Evolutionary conservation across 2,113 vertebrate genomes (phyloP).

Genomic region (Pleuronectes platessa): DNA sequence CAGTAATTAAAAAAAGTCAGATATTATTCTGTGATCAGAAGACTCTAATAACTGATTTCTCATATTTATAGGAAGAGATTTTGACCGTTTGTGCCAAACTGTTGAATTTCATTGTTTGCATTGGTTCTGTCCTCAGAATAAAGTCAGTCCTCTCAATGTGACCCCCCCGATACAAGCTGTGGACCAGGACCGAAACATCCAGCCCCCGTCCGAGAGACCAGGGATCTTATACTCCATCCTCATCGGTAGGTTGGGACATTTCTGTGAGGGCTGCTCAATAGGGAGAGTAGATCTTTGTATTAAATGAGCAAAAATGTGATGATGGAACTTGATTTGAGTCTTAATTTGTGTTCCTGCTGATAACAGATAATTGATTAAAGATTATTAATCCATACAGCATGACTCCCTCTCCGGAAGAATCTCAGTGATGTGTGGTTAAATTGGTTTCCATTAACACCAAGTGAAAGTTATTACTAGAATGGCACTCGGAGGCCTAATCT

Average conservation of each 20-base stretch:
- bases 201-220: conserved; percentile 92
- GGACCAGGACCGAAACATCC: conserved; percentile 95
- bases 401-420: background rate
- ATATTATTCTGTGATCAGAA: background rate
- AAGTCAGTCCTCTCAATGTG: conserved; percentile 93
- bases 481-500: too few species aligned
- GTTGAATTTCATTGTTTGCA: background rate
- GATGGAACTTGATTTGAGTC: too few species aligned
- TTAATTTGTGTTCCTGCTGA: background rate
- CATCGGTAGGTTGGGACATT: conserved; percentile 86
- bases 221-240: conserved; percentile 95
- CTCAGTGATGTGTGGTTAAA: too few species aligned
- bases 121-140: conserved; percentile 79
- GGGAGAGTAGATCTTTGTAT: too few species aligned
- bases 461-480: too few species aligned
- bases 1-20: background rate
- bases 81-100: background rate
- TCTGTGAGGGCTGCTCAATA: too few species aligned
- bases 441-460: too few species aligned
- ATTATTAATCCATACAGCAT: too few species aligned
- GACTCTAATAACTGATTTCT: too few species aligned
- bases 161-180: conserved; percentile 92
- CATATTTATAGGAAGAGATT: too few species aligned
- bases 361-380: background rate
- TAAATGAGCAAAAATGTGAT: too few species aligned